Evolutionary conservation across 2,797 vertebrate species (phyloP), one percentile per base, ranked within the genome.

Genomic region (Chelon auratus): DNA sequence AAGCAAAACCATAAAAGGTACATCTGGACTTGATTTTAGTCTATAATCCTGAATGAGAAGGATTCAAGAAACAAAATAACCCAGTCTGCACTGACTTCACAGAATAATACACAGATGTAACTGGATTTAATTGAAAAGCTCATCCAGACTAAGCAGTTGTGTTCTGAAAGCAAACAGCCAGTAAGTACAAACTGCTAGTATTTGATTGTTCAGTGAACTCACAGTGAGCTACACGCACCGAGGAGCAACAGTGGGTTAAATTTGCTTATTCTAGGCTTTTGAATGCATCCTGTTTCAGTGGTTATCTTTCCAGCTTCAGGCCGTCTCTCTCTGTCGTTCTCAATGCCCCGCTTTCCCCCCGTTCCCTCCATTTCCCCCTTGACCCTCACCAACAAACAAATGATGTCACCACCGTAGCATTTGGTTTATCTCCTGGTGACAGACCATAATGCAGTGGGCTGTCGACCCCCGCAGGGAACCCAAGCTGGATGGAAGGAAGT

Each of bases 341-440:
- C 57, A 56, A 47, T 39, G 55, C 37, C 52, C 36, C 24, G 56
- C 24, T 78, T 56, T 75, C 45, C 42, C 55, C 66, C 14, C 18
- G 0, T 53, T 43, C 43, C 3, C 39, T 26, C 51, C 17, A 24
- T 15, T 58, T 26, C 14, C 45, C 54, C 39, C 51, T 9, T 17
- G 17, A 43, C 20, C 17, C 5, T 0, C 11, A 24, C 62, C 55
- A 88, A 90, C 85, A 89, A 72, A 83, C 75, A 65, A 62, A 88
- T 87, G 88, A 92, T 83, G 84, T 86, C 83, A 82, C 70, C 72
- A 42, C 75, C 37, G 75, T 71, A 74, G 59, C 78, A 87, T 89
- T 88, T 88, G 79, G 87, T 89, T 91, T 91, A 87, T 91, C 84
- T 86, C 77, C 56, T 78, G 70, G 75, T 84, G 80, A 90, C 83